Percentiles rank a stretch among this genome's conserved stretches.
Evolutionary conservation across 1,140 invertebrate genomes (phyloP).

Genomic region (Drosophila nebulosa): DNA sequence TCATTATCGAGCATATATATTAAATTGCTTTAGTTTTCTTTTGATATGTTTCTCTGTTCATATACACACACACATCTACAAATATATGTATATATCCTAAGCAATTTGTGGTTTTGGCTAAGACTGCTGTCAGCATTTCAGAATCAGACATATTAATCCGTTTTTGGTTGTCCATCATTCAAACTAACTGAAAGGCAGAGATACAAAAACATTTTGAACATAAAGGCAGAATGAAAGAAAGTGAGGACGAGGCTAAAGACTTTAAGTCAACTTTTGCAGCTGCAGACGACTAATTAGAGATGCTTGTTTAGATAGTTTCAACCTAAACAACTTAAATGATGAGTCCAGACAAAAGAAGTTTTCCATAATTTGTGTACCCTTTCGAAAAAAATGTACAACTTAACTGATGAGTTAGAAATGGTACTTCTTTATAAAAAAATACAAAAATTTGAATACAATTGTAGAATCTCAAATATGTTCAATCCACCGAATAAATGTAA

Average conservation of each 20-base stretch:
- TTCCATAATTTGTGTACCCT: not conserved
- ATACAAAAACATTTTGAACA: not conserved
- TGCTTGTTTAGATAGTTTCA: not conserved
- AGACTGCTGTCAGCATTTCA: slow-evolving; percentile 36
- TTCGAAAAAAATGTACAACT: not conserved
- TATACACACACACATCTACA: slow-evolving; percentile 10
- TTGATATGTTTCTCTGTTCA: slow-evolving; percentile 3
- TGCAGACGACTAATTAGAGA: slow-evolving; percentile 38
- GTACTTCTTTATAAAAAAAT: too few species aligned
- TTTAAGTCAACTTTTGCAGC: slow-evolving; percentile 36
- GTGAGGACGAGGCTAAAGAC: slow-evolving; percentile 10
- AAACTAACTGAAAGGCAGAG: not conserved
- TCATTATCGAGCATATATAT: slow-evolving; percentile 14
- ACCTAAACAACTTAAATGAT: not conserved
- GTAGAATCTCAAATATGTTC: too few species aligned
- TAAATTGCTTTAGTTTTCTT: slow-evolving; percentile 39
- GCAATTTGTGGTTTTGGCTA: slow-evolving; percentile 45
- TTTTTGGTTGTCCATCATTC: slow-evolving; percentile 40
- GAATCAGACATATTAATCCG: slow-evolving; percentile 43
- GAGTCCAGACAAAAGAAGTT: not conserved
- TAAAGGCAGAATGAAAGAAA: not conserved
- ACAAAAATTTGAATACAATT: too few species aligned
- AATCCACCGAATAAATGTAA: too few species aligned
- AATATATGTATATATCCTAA: slow-evolving; percentile 1
- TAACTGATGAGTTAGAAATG: not conserved